phyloP scores from a whole-genome alignment of 2,888 invertebrate genomes.

The Tryphoninae sp. region DNA sequence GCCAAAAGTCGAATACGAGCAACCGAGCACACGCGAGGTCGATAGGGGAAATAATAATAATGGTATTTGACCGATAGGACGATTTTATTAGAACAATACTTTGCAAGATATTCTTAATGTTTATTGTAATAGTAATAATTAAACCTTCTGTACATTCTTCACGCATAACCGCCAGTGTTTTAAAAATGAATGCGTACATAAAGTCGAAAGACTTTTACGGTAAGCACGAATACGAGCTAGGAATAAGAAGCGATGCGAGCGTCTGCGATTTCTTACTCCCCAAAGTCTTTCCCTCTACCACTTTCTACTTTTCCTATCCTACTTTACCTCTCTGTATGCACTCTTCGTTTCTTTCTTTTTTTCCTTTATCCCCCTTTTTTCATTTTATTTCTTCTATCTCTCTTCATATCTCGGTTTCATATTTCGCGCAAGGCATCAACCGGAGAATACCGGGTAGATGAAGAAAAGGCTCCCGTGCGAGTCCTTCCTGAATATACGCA shows the following conservation, averaged over 20 bases:
- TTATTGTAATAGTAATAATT: not conserved
- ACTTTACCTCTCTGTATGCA: conserved; percentile 6
- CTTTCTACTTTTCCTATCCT: conserved; percentile 29
- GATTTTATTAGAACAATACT: no score
- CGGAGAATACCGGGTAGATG: not conserved
- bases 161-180: not conserved
- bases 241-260: conserved; percentile 47
- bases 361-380: not conserved
- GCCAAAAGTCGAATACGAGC: not conserved
- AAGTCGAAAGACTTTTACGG: conserved; percentile 3
- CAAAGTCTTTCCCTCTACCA: conserved; percentile 45
- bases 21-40: not conserved
- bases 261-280: conserved; percentile 44
- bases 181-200: not conserved
- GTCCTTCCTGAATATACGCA: conserved; percentile 34
- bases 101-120: not conserved
- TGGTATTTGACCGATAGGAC: not conserved
- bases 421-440: conserved; percentile 17
- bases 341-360: conserved; percentile 4
- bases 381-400: conserved; percentile 12
- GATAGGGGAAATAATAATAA: no score
- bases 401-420: not conserved
- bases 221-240: conserved; percentile 1
- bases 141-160: not conserved
- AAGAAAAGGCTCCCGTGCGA: not conserved